Conservation (phyloP, 1,140 invertebrate species). For the Acromyrmex heyeri region DNA sequence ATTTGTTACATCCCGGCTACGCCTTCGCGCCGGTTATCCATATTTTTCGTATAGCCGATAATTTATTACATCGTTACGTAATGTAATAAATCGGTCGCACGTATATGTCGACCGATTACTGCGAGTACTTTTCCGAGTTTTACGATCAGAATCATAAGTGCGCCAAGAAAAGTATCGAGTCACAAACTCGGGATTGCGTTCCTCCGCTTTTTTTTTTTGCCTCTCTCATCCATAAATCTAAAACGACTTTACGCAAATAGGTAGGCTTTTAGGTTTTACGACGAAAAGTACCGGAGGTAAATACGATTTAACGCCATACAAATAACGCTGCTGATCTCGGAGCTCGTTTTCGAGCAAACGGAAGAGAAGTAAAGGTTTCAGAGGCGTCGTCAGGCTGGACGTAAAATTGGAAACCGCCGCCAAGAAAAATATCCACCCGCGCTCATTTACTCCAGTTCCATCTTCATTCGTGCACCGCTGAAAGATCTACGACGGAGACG, state of each 20-base stretch:
- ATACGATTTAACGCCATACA: conserved; percentile 41
- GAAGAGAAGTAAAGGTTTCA: conserved; percentile 5
- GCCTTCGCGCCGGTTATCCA: neutral
- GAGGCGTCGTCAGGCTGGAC: conserved; percentile 17
- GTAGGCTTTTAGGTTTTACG: conserved; percentile 47
- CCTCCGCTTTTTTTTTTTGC: neutral
- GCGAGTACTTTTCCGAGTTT: conserved; percentile 33
- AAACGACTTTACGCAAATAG: conserved; percentile 37
- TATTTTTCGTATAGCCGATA: conserved; percentile 14
- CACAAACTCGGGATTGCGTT: conserved; percentile 2
- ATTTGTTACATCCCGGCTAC: conserved; percentile 13
- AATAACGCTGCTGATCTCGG: conserved; percentile 29
- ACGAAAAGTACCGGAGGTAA: conserved; percentile 45
- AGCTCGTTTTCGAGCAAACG: conserved; percentile 10
- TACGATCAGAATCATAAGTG: conserved; percentile 12
- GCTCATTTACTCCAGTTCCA: conserved; percentile 46
- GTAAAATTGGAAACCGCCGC: conserved; percentile 46
- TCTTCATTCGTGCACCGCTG: conserved; percentile 46
- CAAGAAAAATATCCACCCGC: conserved; percentile 60
- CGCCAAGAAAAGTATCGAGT: conserved; percentile 19
- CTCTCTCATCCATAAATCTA: conserved; percentile 7
- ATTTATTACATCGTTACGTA: neutral
- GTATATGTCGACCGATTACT: conserved; percentile 23
- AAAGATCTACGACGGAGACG: conserved; percentile 55
- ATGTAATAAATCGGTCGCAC: conserved; percentile 27